Evolutionary conservation across 2,113 vertebrate species (phyloP).

Genomic region (Lophotis ruficrista): DNA sequence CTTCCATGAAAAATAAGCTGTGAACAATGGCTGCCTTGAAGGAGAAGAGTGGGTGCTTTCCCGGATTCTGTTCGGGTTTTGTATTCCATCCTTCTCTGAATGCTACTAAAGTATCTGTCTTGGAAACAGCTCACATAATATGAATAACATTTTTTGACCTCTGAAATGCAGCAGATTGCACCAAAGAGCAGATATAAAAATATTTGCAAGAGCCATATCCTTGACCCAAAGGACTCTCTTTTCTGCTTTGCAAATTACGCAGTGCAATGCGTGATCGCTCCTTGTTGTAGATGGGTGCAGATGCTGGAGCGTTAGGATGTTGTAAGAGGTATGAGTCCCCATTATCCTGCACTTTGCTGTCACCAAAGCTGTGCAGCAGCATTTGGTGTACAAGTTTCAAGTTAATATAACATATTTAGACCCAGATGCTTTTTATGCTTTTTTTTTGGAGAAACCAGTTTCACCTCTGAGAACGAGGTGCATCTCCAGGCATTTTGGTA

Average conservation of each 20-base stretch:
- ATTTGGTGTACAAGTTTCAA: background rate
- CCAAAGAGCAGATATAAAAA: constrained; percentile 13
- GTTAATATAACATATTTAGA: background rate
- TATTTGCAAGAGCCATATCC: background rate
- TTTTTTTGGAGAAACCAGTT: background rate
- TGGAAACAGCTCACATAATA: background rate
- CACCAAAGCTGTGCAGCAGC: background rate
- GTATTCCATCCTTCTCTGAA: background rate
- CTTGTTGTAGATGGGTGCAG: background rate
- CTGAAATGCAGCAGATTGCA: constrained; percentile 53
- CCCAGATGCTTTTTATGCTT: background rate
- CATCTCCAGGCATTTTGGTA: background rate
- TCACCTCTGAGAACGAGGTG: background rate
- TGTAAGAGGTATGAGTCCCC: background rate
- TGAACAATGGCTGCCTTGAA: background rate
- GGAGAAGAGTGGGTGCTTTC: background rate
- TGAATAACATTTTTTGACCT: constrained; percentile 8
- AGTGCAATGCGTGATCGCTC: background rate
- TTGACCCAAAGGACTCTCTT: background rate
- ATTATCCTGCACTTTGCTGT: background rate
- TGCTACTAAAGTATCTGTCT: background rate
- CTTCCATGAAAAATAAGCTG: background rate
- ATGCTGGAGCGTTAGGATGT: background rate
- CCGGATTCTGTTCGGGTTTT: background rate
- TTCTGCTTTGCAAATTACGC: background rate